Conservation (phyloP, 1,140 invertebrate species). For the Nylanderia fulva region DNA sequence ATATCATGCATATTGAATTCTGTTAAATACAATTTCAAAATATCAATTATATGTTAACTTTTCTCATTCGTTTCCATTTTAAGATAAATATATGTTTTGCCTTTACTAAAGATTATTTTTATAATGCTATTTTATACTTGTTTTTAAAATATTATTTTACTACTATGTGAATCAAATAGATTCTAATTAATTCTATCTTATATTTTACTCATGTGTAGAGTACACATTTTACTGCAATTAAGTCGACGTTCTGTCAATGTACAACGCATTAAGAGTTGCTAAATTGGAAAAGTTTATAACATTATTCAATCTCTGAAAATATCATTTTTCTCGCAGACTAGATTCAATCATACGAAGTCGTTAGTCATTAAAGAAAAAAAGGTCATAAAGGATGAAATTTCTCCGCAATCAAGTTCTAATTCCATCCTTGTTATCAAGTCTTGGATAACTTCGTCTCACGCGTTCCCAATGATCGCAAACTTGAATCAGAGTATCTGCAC, state of each 20-base stretch:
- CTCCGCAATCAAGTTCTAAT: slow-evolving; percentile 17
- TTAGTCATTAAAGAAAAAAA: neutral
- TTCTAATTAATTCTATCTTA: neutral
- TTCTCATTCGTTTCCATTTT: neutral
- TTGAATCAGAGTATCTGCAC: neutral
- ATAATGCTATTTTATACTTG: too few relatives aligned
- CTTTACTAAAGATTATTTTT: neutral
- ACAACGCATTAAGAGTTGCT: neutral
- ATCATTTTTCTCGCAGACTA: neutral
- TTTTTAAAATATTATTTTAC: neutral
- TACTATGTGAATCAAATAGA: neutral
- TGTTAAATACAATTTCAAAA: too few relatives aligned
- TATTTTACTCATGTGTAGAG: neutral
- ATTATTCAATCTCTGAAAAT: neutral
- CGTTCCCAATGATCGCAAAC: neutral
- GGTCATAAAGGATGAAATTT: neutral
- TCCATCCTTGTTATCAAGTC: slow-evolving; percentile 16
- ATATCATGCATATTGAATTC: too few relatives aligned
- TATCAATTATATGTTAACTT: neutral
- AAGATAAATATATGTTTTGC: neutral
- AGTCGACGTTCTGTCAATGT: neutral
- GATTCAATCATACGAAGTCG: neutral
- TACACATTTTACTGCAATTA: neutral
- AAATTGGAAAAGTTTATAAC: neutral
- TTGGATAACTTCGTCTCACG: neutral